These are phyloP conservation scores for Prionace glauca DNA, from an alignment of 2,797 vertebrate species.

Conservation along the genomic window DNA sequence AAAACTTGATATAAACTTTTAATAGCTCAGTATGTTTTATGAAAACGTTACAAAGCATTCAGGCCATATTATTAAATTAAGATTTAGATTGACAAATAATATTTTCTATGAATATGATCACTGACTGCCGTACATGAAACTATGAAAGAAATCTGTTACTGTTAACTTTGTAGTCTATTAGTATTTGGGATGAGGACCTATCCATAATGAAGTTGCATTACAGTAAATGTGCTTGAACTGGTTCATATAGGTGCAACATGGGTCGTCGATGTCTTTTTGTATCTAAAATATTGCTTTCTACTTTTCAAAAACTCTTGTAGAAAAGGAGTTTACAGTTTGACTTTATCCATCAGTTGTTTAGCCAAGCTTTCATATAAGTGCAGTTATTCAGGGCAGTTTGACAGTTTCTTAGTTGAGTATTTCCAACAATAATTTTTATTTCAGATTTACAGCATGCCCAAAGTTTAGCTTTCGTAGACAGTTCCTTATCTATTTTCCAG, in stretches of 20 bases:
- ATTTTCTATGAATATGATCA: background rate
- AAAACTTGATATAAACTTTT: background rate
- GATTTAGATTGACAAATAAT: background rate
- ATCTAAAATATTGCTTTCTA: background rate
- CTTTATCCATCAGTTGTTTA: background rate
- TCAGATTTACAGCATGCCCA: background rate
- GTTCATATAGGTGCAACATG: background rate
- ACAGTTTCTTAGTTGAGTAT: background rate
- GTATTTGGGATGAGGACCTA: background rate
- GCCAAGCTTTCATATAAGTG: background rate
- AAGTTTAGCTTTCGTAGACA: background rate
- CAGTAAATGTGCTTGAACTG: background rate
- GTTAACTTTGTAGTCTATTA: background rate
- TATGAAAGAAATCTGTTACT: background rate
- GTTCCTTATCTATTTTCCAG: background rate
- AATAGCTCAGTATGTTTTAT: background rate
- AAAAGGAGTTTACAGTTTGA: background rate
- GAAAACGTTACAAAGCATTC: background rate
- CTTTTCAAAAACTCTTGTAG: background rate
- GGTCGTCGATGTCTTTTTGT: background rate
- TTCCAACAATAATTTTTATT: background rate
- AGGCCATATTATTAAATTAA: background rate
- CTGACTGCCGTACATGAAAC: background rate
- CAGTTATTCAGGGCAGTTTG: background rate
- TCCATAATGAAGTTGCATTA: background rate